Percentiles rank a stretch among this genome's conserved stretches.
phyloP scores from a whole-genome alignment of 92 coral and sea anemone genomes.

The Phenganax subtilis region DNA sequence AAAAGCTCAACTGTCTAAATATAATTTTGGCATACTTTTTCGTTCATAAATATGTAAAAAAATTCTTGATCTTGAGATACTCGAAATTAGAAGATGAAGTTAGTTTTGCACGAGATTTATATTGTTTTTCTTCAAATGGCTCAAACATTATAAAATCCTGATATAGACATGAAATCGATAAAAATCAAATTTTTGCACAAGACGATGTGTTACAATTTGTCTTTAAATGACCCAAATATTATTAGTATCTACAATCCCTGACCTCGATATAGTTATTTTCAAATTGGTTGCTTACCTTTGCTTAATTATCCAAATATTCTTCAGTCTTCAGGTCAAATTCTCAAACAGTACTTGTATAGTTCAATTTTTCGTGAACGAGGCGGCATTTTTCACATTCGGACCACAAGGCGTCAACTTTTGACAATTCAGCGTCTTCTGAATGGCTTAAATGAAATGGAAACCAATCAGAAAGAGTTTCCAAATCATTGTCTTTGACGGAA shows the following conservation, averaged over 20 bases:
- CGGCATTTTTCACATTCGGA: constrained; percentile 19
- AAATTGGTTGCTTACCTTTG: constrained; percentile 4
- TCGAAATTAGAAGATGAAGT: too few relatives aligned
- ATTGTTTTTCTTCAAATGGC: too few relatives aligned
- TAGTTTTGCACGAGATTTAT: too few relatives aligned
- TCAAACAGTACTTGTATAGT: constrained; percentile 27
- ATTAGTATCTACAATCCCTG: not conserved
- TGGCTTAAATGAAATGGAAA: constrained; percentile 88
- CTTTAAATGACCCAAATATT: too few relatives aligned
- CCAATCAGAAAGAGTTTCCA: constrained; percentile 53
- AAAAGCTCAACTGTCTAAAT: not conserved
- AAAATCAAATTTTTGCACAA: too few relatives aligned
- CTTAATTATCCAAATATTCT: constrained; percentile 7
- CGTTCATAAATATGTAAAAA: too few relatives aligned
- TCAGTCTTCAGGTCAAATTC: constrained; percentile 32
- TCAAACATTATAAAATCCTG: too few relatives aligned
- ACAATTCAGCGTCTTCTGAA: constrained; percentile 23
- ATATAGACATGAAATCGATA: too few relatives aligned
- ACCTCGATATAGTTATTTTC: not conserved
- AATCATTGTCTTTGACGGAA: not conserved
- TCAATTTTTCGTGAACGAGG: constrained; percentile 15
- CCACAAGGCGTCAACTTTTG: constrained; percentile 9
- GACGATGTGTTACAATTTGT: too few relatives aligned
- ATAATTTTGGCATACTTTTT: too few relatives aligned
- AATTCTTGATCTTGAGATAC: too few relatives aligned